phyloP scores from a whole-genome alignment of 2,113 vertebrate species.

The Silurus meridionalis region DNA sequence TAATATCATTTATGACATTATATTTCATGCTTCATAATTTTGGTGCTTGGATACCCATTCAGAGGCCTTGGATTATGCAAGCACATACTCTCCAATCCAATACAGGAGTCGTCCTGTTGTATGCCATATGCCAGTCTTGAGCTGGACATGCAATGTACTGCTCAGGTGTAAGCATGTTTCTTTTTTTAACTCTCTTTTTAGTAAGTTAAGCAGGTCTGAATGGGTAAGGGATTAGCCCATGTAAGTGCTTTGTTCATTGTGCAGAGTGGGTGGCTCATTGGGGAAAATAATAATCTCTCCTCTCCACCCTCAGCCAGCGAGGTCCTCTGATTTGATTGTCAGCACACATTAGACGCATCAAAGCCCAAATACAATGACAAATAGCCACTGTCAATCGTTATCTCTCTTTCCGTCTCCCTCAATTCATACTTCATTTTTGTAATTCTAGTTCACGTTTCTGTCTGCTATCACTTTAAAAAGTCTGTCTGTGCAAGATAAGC shows the following conservation, averaged over 20 bases:
- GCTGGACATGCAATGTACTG: background rate
- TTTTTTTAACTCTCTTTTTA: background rate
- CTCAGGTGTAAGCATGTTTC: background rate
- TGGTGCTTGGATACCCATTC: background rate
- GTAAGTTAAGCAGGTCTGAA: background rate
- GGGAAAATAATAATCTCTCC: constrained; percentile 23
- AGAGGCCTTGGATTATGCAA: background rate
- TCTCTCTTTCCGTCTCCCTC: background rate
- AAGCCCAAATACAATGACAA: constrained; percentile 22
- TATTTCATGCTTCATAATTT: too few relatives aligned
- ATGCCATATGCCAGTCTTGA: background rate
- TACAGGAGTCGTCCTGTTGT: background rate
- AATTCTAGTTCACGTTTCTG: background rate
- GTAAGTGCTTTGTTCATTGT: constrained; percentile 21
- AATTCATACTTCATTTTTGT: background rate
- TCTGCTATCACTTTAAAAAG: constrained; percentile 31
- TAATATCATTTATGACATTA: too few relatives aligned
- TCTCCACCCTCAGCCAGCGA: constrained; percentile 1
- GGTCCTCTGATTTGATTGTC: constrained; percentile 14
- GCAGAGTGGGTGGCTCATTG: background rate
- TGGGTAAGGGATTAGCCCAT: constrained; percentile 19
- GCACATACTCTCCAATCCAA: background rate
- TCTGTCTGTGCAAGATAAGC: constrained; percentile 59
- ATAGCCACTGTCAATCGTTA: background rate
- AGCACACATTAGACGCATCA: constrained; percentile 15